phyloP scores from a whole-genome alignment of 2,797 vertebrate genomes.

The Alectoris magna region DNA sequence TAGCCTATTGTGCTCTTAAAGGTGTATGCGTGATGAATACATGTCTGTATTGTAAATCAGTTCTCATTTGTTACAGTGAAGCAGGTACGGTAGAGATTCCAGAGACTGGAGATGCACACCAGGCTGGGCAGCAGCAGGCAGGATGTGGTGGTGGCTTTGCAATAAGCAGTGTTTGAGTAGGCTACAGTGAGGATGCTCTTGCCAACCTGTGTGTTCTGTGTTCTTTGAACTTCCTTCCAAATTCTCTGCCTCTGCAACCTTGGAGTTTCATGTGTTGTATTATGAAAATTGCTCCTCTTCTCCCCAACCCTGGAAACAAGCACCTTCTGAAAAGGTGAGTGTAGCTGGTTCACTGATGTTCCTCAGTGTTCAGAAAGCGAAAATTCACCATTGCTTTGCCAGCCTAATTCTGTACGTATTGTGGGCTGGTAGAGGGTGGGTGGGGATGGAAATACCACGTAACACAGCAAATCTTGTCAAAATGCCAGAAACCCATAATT shows the following conservation, averaged over 20 bases:
- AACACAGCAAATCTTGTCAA: neutral
- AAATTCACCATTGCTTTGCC: neutral
- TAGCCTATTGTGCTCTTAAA: neutral
- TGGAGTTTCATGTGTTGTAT: neutral
- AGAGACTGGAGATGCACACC: neutral
- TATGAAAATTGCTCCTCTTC: neutral
- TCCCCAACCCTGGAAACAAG: neutral
- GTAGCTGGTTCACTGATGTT: neutral
- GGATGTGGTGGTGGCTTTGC: rapidly evolving
- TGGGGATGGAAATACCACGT: neutral
- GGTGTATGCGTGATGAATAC: neutral
- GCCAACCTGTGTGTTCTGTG: neutral
- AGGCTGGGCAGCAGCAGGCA: neutral
- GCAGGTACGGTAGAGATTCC: neutral
- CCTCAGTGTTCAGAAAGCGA: neutral
- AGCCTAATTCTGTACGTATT: neutral
- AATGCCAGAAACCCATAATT: neutral
- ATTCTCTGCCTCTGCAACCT: neutral
- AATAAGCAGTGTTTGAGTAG: neutral
- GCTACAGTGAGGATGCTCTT: neutral
- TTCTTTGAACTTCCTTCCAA: neutral
- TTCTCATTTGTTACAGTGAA: neutral
- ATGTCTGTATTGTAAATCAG: neutral
- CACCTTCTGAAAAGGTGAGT: neutral
- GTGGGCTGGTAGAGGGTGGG: neutral